Conservation (phyloP, 2,888 invertebrate genomes). For the Acrocera orbiculus region DNA sequence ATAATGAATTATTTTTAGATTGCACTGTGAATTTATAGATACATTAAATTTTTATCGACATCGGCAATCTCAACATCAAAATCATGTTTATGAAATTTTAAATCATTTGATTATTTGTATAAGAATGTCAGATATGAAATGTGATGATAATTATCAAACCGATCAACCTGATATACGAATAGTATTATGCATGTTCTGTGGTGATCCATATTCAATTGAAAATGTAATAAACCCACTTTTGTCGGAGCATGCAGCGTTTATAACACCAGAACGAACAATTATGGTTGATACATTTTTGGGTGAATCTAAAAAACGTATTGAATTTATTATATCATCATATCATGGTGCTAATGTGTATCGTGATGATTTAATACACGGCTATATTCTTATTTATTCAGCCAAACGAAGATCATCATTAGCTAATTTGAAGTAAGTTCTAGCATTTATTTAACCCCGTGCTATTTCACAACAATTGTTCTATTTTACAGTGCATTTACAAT, state of each 20-base stretch:
- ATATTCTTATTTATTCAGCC: constrained; percentile 85
- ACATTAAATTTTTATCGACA: constrained; percentile 18
- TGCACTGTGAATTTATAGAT: constrained; percentile 31
- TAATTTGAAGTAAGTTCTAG: constrained; percentile 58
- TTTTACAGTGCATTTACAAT: constrained; percentile 68
- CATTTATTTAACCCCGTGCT: too few relatives aligned
- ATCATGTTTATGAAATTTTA: constrained; percentile 31
- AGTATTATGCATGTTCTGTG: constrained; percentile 92
- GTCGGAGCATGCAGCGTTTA: constrained; percentile 66
- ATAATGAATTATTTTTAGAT: constrained; percentile 5
- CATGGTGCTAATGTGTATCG: constrained; percentile 85
- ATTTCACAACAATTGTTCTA: constrained; percentile 3
- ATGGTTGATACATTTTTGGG: constrained; percentile 85
- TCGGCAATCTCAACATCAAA: constrained; percentile 30
- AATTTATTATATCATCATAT: constrained; percentile 84
- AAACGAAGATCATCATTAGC: constrained; percentile 88
- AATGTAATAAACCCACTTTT: constrained; percentile 75
- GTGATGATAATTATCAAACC: constrained; percentile 27
- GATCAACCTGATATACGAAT: constrained; percentile 42
- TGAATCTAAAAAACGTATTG: constrained; percentile 72
- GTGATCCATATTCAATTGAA: constrained; percentile 82
- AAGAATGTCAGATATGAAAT: constrained; percentile 28
- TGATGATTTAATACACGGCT: constrained; percentile 85
- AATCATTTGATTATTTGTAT: constrained; percentile 31
- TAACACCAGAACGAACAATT: constrained; percentile 53